A percentile compares a stretch with the other conserved stretches of the same genome.
Conservation (phyloP, 2,797 vertebrate species). For the Lepilemur septentrionalis region DNA sequence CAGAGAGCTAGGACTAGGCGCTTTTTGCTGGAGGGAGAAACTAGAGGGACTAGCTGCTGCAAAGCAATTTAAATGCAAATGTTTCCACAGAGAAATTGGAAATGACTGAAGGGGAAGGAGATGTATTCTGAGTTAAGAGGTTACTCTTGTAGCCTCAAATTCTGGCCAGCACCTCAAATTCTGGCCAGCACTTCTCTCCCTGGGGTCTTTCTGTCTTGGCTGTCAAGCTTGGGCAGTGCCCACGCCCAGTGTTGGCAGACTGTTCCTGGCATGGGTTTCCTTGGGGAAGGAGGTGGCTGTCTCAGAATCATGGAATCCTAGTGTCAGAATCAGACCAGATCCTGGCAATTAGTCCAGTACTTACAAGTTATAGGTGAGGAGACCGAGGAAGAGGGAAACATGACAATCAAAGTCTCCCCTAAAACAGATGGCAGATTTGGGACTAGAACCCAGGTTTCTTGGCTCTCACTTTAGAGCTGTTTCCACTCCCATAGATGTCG, state of each 20-base stretch:
- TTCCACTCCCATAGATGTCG: not conserved
- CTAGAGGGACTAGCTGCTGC: slow-evolving; percentile 37
- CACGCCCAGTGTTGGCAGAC: not conserved
- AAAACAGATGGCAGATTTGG: not conserved
- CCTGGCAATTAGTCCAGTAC: not conserved
- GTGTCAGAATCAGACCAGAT: not conserved
- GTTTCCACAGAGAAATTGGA: slow-evolving; percentile 69
- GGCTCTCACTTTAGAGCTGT: not conserved
- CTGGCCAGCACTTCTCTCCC: not conserved
- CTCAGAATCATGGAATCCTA: not conserved
- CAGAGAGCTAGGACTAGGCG: not conserved
- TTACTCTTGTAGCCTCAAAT: slow-evolving; percentile 32
- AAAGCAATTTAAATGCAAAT: slow-evolving; percentile 86
- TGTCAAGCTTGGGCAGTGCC: slow-evolving; percentile 24
- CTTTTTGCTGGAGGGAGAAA: slow-evolving; percentile 31
- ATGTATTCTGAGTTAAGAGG: slow-evolving; percentile 37
- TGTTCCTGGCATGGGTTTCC: not conserved
- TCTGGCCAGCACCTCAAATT: slow-evolving; percentile 17
- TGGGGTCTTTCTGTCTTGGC: slow-evolving; percentile 19
- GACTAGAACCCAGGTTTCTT: not conserved
- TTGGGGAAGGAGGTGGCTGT: not conserved
- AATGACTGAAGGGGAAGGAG: slow-evolving; percentile 60
- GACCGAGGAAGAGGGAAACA: not conserved
- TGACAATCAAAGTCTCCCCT: not conserved
- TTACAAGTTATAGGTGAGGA: not conserved